A percentile compares a stretch with the other conserved stretches of the same genome.
These are phyloP conservation scores for Erannis defoliaria DNA, from an alignment of 2,888 invertebrate species.

Conservation along the genomic window DNA sequence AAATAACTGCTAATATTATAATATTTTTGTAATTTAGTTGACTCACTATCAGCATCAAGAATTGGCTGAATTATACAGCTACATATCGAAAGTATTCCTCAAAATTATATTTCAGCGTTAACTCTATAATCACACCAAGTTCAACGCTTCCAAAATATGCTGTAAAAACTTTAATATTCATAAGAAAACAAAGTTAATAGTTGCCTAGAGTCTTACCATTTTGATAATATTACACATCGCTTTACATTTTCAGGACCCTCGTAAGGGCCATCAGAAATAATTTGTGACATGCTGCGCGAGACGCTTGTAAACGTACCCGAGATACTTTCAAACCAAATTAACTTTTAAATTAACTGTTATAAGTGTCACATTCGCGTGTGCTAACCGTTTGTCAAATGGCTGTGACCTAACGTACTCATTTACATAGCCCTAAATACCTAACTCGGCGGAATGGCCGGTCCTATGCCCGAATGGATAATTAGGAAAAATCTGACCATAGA, in stretches of 20 bases:
- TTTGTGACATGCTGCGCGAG: constrained; percentile 31
- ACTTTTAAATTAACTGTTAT: not conserved
- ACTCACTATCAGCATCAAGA: no score
- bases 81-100: no score
- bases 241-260: constrained; percentile 19
- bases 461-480: constrained; percentile 45
- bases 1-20: no score
- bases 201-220: constrained; percentile 25
- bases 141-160: not conserved
- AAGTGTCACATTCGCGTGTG: constrained; percentile 21
- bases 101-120: no score
- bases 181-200: constrained; percentile 30
- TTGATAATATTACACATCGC: constrained; percentile 16
- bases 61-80: no score
- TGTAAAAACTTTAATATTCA: constrained; percentile 12
- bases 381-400: constrained; percentile 1
- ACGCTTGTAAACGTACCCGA: constrained; percentile 14
- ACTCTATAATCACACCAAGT: no score
- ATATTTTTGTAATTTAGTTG: no score
- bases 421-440: constrained; percentile 40
- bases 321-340: constrained; percentile 9
- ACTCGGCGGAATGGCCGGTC: constrained; percentile 32
- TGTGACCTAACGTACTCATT: constrained; percentile 39
- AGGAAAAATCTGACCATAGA: constrained; percentile 41
- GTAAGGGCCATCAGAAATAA: constrained; percentile 36